A percentile compares a stretch with the other conserved stretches of the same genome.
These are phyloP conservation scores for Drosophila navojoa DNA, from an alignment of 1,140 invertebrate species.

Conservation along the genomic window DNA sequence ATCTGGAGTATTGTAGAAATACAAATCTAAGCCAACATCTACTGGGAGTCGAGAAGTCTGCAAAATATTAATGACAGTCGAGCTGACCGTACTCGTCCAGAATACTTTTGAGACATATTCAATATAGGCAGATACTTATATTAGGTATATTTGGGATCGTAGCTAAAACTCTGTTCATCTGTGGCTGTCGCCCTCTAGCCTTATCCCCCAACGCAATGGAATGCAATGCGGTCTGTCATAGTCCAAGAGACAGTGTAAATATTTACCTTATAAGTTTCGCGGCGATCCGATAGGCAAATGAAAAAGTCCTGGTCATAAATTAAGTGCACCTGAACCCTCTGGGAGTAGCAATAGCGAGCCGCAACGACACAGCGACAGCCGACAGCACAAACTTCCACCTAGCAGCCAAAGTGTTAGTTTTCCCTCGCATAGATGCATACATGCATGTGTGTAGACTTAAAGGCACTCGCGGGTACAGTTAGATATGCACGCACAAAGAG, in stretches of 20 bases:
- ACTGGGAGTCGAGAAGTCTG: too few relatives aligned
- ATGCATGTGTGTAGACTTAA: neutral
- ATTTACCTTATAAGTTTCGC: slow-evolving; percentile 39
- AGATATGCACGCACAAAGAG: too few relatives aligned
- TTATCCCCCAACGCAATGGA: neutral
- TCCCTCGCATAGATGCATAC: neutral
- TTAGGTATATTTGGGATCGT: too few relatives aligned
- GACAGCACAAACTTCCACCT: slow-evolving; percentile 17
- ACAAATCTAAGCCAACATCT: too few relatives aligned
- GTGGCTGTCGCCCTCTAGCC: slow-evolving; percentile 4
- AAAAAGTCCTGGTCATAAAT: slow-evolving; percentile 62
- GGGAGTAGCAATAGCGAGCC: neutral
- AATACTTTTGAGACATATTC: too few relatives aligned
- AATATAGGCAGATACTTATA: too few relatives aligned
- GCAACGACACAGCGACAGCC: too few relatives aligned
- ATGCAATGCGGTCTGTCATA: slow-evolving; percentile 13
- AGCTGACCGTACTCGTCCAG: too few relatives aligned
- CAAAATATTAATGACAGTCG: too few relatives aligned
- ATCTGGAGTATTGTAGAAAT: too few relatives aligned
- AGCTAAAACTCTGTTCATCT: neutral
- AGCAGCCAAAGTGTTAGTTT: slow-evolving; percentile 6
- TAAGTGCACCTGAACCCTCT: slow-evolving; percentile 36
- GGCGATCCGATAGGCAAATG: slow-evolving; percentile 61
- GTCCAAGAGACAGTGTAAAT: slow-evolving; percentile 29
- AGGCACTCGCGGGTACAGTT: too few relatives aligned